Percentiles rank a stretch among this genome's conserved stretches.
These are phyloP conservation scores for Metopia argyrocephala DNA, from an alignment of 2,888 invertebrate species.

Conservation along the genomic window DNA sequence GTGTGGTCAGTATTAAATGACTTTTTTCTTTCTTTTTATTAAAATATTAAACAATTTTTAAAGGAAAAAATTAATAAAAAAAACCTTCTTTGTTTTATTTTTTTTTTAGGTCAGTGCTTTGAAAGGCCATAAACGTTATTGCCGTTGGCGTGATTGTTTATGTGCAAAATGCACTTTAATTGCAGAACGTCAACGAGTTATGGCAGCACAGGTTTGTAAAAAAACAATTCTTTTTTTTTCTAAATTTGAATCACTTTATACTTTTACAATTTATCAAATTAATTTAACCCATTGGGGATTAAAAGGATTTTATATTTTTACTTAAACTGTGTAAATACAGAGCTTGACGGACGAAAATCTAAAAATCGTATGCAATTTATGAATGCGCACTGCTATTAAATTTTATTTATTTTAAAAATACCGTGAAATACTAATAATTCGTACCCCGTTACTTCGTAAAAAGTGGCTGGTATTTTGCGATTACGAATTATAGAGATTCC, in stretches of 20 bases:
- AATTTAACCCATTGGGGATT: no score
- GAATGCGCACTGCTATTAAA: no score
- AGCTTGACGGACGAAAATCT: no score
- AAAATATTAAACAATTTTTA: neutral
- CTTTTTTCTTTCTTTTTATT: slow-evolving; percentile 62
- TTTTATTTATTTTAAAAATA: no score
- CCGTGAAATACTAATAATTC: no score
- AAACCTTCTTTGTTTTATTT: neutral
- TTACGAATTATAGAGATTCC: no score
- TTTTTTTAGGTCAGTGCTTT: slow-evolving; percentile 77
- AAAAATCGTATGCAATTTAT: no score
- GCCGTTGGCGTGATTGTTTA: slow-evolving; percentile 97
- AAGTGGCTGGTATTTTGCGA: no score
- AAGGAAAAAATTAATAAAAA: neutral
- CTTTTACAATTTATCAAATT: neutral
- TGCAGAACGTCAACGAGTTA: slow-evolving; percentile 97
- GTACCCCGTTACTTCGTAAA: no score
- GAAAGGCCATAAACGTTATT: slow-evolving; percentile 97
- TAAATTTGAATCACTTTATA: neutral
- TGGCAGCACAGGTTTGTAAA: slow-evolving; percentile 93
- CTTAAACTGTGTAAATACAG: no score
- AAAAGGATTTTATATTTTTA: no score
- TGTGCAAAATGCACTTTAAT: slow-evolving; percentile 99
- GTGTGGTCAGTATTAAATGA: slow-evolving; percentile 88
- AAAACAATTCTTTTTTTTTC: neutral